Evolutionary conservation across 2,888 invertebrate species (phyloP).

Genomic region (Drosophila cognata): DNA sequence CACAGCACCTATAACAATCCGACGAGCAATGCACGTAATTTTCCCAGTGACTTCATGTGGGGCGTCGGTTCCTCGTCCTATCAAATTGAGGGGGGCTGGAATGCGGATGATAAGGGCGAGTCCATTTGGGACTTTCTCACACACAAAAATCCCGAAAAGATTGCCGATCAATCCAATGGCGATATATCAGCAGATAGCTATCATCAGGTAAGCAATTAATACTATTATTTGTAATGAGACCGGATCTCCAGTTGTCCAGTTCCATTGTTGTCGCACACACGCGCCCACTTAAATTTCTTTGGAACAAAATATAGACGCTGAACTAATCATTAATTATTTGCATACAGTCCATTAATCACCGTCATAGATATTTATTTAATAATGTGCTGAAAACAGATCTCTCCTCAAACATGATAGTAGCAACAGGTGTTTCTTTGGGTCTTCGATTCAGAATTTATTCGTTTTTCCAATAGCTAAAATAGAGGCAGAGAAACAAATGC

Average conservation of each 20-base stretch:
- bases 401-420: slow-evolving; percentile 10
- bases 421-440: slow-evolving; percentile 49
- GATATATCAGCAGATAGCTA: slow-evolving; percentile 88
- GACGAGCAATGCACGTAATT: slow-evolving; percentile 66
- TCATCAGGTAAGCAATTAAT: slow-evolving; percentile 80
- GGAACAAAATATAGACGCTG: neutral
- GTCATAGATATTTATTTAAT: slow-evolving; percentile 6
- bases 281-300: neutral
- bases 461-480: slow-evolving; percentile 13
- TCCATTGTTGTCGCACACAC: neutral
- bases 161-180: slow-evolving; percentile 87
- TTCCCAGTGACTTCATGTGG: slow-evolving; percentile 84
- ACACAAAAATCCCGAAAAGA: slow-evolving; percentile 87
- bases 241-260: too few species aligned
- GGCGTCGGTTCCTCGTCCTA: slow-evolving; percentile 84
- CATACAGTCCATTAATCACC: slow-evolving; percentile 35
- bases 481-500: neutral
- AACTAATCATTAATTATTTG: slow-evolving; percentile 18
- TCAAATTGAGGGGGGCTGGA: slow-evolving; percentile 85
- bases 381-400: slow-evolving; percentile 21
- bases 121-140: slow-evolving; percentile 88
- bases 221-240: too few species aligned
- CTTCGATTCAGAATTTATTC: slow-evolving; percentile 42
- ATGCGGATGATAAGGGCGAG: slow-evolving; percentile 86
- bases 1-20: slow-evolving; percentile 43